A percentile compares a stretch with the other conserved stretches of the same genome.
Conservation (phyloP, 2,797 vertebrate species). For the Muraenolepis orangiensis region DNA sequence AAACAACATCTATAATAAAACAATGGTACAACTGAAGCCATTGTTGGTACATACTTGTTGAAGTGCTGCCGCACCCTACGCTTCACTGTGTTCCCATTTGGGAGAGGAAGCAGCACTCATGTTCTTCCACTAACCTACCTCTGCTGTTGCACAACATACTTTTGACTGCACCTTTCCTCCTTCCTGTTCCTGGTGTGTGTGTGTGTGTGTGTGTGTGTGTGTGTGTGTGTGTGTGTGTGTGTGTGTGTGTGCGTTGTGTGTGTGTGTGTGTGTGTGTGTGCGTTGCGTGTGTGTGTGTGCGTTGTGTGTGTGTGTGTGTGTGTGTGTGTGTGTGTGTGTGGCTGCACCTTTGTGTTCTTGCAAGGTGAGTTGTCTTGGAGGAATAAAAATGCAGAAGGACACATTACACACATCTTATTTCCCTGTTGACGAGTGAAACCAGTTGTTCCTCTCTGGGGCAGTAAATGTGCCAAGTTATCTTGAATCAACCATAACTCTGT, state of each 20-base stretch:
- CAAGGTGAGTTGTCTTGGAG: neutral
- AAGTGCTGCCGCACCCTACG: neutral
- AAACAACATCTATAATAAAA: neutral
- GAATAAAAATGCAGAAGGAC: neutral
- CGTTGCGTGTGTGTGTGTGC: neutral
- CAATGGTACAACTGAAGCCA: neutral
- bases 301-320: neutral
- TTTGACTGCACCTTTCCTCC: neutral
- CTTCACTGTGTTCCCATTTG: neutral
- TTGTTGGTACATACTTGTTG: neutral
- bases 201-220: neutral
- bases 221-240: neutral
- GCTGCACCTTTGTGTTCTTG: neutral
- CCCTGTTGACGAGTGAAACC: neutral
- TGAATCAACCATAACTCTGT: neutral
- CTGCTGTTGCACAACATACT: conserved; percentile 20
- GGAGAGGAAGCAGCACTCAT: neutral
- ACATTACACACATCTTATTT: neutral
- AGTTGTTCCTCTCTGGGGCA: neutral
- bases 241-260: too few relatives aligned
- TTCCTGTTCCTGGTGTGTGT: neutral
- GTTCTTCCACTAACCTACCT: conserved; percentile 6
- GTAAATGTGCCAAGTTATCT: neutral
- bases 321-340: too few relatives aligned
- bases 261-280: too few relatives aligned